Percentiles rank a stretch among this genome's conserved stretches.
Evolutionary conservation across 2,888 invertebrate species (phyloP).

Genomic region (Drosophila birchii): DNA sequence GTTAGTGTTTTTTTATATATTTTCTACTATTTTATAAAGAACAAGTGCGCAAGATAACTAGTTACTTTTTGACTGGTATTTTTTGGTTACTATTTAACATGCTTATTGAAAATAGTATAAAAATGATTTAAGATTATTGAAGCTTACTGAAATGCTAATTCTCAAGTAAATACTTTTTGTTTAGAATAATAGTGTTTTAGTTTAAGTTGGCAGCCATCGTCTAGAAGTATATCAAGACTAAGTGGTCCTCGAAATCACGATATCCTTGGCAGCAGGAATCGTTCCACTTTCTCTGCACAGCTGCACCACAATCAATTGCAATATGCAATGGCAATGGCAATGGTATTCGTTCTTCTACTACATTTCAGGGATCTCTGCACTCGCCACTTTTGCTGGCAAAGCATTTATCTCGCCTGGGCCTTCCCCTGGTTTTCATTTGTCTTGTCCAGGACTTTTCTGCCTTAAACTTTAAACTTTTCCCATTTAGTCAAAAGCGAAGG

Average conservation of each 20-base stretch:
- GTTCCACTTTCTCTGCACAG: not conserved
- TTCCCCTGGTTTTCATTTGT: slow-evolving; percentile 61
- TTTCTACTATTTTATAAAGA: not conserved
- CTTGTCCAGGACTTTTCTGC: slow-evolving; percentile 75
- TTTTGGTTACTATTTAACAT: not conserved
- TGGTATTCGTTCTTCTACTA: not conserved
- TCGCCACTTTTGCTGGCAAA: slow-evolving; percentile 14
- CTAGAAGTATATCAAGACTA: slow-evolving; percentile 6
- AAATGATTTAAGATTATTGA: not conserved
- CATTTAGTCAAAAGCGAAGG: slow-evolving; percentile 68
- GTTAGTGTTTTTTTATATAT: not conserved
- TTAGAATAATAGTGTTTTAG: not conserved
- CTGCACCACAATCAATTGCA: slow-evolving; percentile 12
- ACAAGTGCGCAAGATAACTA: no score
- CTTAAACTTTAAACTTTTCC: slow-evolving; percentile 76
- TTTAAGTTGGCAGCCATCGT: not conserved
- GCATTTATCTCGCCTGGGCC: slow-evolving; percentile 17
- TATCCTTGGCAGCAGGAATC: not conserved
- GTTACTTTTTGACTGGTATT: not conserved
- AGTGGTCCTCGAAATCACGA: slow-evolving; percentile 5
- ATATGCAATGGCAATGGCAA: slow-evolving; percentile 1
- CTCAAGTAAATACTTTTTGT: not conserved
- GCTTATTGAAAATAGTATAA: not conserved
- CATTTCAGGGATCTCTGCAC: slow-evolving; percentile 8
- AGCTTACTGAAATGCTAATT: not conserved